Evolutionary conservation across 2,113 vertebrate genomes (phyloP), one percentile per base, ranked within the genome.

Genomic region (Oceanodroma tethys): DNA sequence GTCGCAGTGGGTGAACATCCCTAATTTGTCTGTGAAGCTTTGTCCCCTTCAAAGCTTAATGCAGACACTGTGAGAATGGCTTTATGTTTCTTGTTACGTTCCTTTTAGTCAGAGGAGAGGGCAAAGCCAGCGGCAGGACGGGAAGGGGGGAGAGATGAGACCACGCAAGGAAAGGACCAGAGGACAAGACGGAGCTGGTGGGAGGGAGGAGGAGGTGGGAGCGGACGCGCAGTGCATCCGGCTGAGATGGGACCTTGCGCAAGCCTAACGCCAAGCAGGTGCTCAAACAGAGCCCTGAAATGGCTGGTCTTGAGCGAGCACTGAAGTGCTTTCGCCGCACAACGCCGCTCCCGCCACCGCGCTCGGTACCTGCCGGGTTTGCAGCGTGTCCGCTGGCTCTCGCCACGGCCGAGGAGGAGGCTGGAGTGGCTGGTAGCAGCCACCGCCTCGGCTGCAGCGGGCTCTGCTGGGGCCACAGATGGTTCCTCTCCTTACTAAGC

Each of bases 41-140:
- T 45, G 30, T 56, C 59, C 70, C 60, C 45, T 94, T 81, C 81
- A 92, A 63, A 94, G 91, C 81, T 94, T 91, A 81, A 93, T 56
- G 78, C 48, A 78, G 90, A 45, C 42, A 5, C 70, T 21, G 34
- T 6, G 68, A 91, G 92, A 73, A 63, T 21, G 18, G 42, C 87
- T 93, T 52, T 43, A 2, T 32, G 65, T 13, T 9, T 25, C 50
- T 15, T 4, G 10, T 63, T 16, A 15, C 6, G 2, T 26, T 66
- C 40, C 48, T n/a, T 34, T 29, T 4, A 36, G 43, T 3, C 40
- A 43, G 36, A 86, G 20, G 7, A 72, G 59, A 60, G 12, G 23
- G 47, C 70, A 45, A 50, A 65, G 42, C 2, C 42, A 59, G 55
- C 38, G 75, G 56, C 53, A 27, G 50, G 56, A 8, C 3, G 6